Percentiles rank a stretch among this genome's conserved stretches.
These are phyloP conservation scores for Megastigmus dorsalis DNA, from an alignment of 2,888 invertebrate genomes.

Conservation along the genomic window DNA sequence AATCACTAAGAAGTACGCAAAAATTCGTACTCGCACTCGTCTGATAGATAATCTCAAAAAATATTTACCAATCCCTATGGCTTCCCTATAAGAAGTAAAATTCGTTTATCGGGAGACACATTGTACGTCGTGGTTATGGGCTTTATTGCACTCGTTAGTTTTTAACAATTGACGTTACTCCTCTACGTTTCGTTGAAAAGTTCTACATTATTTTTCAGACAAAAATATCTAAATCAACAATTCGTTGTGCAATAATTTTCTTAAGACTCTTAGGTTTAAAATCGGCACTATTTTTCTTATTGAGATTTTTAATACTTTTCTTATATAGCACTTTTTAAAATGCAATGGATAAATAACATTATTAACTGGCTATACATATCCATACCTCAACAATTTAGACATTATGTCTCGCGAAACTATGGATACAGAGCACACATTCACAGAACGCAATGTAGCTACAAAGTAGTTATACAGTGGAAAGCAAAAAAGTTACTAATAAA, in stretches of 20 bases:
- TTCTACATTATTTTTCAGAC: conserved; percentile 9
- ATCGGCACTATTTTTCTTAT: conserved; percentile 42
- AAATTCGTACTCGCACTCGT: conserved; percentile 25
- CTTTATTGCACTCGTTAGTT: conserved; percentile 43
- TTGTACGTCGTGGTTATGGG: conserved; percentile 34
- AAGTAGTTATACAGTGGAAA: conserved; percentile 41
- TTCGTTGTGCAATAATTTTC: conserved; percentile 41
- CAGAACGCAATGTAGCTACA: conserved; percentile 49
- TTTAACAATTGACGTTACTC: conserved; percentile 34
- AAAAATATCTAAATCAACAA: conserved; percentile 20
- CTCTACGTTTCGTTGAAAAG: conserved; percentile 12
- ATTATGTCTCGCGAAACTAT: conserved; percentile 29
- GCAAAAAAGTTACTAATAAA: conserved; percentile 44
- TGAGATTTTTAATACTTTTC: conserved; percentile 50
- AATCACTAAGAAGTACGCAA: conserved; percentile 37
- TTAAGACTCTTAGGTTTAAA: conserved; percentile 29
- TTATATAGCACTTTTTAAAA: conserved; percentile 42
- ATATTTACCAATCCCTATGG: conserved; percentile 49
- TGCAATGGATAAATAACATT: conserved; percentile 46
- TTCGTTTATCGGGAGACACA: conserved; percentile 8
- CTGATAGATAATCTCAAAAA: conserved; percentile 52
- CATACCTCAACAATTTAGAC: conserved; percentile 22
- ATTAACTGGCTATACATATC: conserved; percentile 22
- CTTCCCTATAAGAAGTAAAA: conserved; percentile 28
- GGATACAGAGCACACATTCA: conserved; percentile 52